A percentile compares a stretch with the other conserved stretches of the same genome.
Evolutionary conservation across 2,888 invertebrate species (phyloP).

Genomic region (Drosophila birchii): DNA sequence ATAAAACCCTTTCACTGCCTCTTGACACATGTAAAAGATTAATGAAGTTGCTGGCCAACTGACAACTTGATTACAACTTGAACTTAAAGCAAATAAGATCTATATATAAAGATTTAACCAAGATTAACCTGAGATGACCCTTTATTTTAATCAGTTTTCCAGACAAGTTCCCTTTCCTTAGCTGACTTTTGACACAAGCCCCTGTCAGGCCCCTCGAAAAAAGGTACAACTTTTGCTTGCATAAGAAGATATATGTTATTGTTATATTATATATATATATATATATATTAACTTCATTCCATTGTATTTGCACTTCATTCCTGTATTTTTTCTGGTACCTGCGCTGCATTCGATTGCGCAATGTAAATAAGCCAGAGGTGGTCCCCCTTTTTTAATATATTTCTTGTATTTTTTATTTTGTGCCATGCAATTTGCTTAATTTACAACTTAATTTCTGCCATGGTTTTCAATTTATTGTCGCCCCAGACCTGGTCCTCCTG

Average conservation of each 20-base stretch:
- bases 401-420: not conserved
- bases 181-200: constrained; percentile 26
- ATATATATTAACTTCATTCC: constrained; percentile 1
- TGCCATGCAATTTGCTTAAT: constrained; percentile 62
- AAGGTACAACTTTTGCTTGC: constrained; percentile 1
- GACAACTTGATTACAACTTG: constrained; percentile 11
- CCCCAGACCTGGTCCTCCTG: constrained; percentile 3
- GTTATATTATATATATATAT: not conserved
- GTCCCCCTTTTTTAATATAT: constrained; percentile 11
- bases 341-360: constrained; percentile 36
- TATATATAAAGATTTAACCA: not conserved
- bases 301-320: constrained; percentile 4
- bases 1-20: not conserved
- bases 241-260: constrained; percentile 15
- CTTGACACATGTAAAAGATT: not conserved
- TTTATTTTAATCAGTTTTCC: not conserved
- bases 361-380: constrained; percentile 37
- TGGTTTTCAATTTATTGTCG: constrained; percentile 60
- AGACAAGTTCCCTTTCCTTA: not conserved
- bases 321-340: not conserved
- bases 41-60: not conserved
- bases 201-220: constrained; percentile 11
- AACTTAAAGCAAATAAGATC: not conserved
- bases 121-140: constrained; percentile 4
- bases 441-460: constrained; percentile 73